Conservation (phyloP, 2,888 invertebrate genomes). For the Artemia sinica region DNA sequence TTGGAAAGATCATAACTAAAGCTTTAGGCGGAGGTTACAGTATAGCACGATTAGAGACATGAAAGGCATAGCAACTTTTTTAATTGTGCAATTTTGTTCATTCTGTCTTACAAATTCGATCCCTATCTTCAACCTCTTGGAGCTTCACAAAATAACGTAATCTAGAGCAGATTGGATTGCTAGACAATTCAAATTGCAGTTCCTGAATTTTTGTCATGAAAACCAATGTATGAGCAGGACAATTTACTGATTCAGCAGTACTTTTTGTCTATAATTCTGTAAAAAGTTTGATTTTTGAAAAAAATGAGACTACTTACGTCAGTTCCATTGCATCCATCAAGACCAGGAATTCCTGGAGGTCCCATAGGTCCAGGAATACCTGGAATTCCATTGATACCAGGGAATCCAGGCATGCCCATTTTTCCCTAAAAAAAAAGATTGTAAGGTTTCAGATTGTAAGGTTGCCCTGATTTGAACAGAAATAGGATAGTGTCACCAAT, state of each 20-base stretch:
- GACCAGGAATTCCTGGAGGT: conserved; percentile 58
- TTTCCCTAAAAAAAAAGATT: conserved; percentile 46
- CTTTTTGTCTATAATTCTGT: no score
- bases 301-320: conserved; percentile 45
- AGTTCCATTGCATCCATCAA: conserved; percentile 90
- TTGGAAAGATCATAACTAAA: no score
- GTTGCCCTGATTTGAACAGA: no score
- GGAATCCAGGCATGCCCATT: conserved; percentile 69
- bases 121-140: no score
- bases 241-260: conserved; percentile 9
- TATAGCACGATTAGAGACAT: no score
- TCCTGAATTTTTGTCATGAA: background rate
- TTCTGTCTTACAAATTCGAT: no score
- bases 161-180: background rate
- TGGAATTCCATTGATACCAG: conserved; percentile 54
- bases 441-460: no score
- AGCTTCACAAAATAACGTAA: background rate
- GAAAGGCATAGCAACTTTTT: no score
- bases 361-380: conserved; percentile 52
- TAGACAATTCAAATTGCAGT: conserved; percentile 22
- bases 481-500: no score
- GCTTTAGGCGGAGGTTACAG: no score
- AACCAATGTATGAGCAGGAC: conserved; percentile 12
- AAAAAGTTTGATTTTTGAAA: background rate
- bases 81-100: no score